Conservation (phyloP, 2,888 invertebrate genomes). For the Drosophila crucigera region DNA sequence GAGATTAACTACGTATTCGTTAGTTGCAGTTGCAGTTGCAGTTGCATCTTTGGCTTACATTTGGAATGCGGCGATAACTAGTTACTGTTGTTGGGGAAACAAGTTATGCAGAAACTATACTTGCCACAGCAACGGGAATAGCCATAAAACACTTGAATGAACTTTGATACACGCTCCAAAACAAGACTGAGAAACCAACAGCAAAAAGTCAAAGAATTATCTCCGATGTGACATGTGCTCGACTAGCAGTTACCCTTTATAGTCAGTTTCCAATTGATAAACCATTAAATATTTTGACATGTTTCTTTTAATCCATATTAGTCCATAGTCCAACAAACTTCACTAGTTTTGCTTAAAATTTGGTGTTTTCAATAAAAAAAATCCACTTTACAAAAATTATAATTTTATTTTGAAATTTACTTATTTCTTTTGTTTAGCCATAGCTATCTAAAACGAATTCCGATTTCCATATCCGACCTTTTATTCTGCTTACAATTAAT, state of each 20-base stretch:
- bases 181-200: not conserved
- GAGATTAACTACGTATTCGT: not conserved
- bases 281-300: not conserved
- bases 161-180: constrained; percentile 1
- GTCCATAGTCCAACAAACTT: not conserved
- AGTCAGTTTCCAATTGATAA: not conserved
- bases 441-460: too few species aligned
- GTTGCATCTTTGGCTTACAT: constrained; percentile 1
- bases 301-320: not conserved
- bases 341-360: not conserved
- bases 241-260: not conserved
- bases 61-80: constrained; percentile 3
- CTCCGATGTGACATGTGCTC: not conserved
- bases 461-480: not conserved
- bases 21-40: not conserved
- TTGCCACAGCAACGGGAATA: constrained; percentile 10
- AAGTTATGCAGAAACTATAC: not conserved
- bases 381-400: not conserved
- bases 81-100: not conserved
- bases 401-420: not conserved
- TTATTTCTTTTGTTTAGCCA: too few species aligned
- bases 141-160: constrained; percentile 1
- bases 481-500: not conserved
- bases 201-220: not conserved
- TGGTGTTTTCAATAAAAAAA: not conserved